phyloP scores from a whole-genome alignment of 2,888 invertebrate genomes.

The Hirtodrosophila cameraria region DNA sequence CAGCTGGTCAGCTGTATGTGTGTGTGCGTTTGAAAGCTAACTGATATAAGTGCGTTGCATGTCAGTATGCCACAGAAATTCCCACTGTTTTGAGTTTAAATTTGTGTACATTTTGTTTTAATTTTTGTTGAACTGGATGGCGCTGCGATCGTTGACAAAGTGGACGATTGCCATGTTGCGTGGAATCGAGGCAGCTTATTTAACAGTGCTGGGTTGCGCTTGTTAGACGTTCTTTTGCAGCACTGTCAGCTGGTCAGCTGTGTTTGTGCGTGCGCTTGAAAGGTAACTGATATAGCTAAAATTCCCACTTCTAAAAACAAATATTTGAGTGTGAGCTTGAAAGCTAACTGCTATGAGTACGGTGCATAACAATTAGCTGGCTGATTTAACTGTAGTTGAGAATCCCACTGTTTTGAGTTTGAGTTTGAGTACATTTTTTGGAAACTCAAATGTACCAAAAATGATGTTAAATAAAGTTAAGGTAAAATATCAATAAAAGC shows the following conservation, averaged over 20 bases:
- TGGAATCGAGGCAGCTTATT: background rate
- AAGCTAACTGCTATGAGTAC: too few species aligned
- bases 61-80: background rate
- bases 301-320: too few species aligned
- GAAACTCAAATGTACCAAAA: background rate
- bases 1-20: too few species aligned
- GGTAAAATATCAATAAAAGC: background rate
- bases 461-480: background rate
- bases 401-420: too few species aligned
- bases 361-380: too few species aligned
- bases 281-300: slow-evolving; percentile 11
- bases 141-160: slow-evolving; percentile 88
- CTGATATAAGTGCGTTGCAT: background rate
- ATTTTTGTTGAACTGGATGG: too few species aligned
- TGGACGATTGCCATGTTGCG: slow-evolving; percentile 75
- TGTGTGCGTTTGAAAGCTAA: slow-evolving; percentile 4
- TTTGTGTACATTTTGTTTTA: too few species aligned
- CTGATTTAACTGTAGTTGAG: too few species aligned
- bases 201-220: slow-evolving; percentile 20
- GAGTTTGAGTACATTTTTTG: too few species aligned
- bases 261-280: background rate
- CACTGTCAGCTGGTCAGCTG: background rate
- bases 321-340: too few species aligned
- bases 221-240: background rate
- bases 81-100: slow-evolving; percentile 29